Conservation (phyloP, 1,140 invertebrate genomes). For the Paraescarpia echinospica region DNA sequence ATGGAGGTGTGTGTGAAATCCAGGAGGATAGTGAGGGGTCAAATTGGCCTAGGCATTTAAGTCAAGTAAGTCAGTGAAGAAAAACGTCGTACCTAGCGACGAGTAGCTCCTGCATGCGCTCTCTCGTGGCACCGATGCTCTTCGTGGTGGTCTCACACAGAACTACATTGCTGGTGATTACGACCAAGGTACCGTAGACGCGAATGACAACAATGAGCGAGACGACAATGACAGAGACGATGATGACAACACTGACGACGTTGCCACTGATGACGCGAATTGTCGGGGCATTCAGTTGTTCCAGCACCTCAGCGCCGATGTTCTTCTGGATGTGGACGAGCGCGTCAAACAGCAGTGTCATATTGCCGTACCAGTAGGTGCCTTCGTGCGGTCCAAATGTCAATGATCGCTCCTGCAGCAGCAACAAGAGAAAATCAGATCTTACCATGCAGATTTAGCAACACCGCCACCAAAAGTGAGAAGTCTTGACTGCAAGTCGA, state of each 20-base stretch:
- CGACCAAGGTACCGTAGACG: not conserved
- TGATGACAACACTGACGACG: not conserved
- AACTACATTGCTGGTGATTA: not conserved
- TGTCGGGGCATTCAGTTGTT: not conserved
- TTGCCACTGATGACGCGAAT: not conserved
- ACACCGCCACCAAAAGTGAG: too few species aligned
- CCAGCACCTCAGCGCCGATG: not conserved
- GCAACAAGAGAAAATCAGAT: not conserved
- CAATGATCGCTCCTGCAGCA: not conserved
- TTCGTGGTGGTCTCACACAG: not conserved
- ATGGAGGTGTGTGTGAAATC: too few species aligned
- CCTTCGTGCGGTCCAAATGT: not conserved
- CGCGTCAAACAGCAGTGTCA: not conserved
- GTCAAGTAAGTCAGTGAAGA: too few species aligned
- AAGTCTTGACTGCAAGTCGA: too few species aligned
- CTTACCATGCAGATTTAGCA: too few species aligned
- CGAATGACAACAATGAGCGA: not conserved
- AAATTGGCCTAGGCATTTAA: too few species aligned
- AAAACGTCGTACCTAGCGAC: not conserved
- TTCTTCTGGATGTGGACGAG: not conserved
- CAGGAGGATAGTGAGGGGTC: too few species aligned
- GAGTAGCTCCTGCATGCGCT: not conserved
- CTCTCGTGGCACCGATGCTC: not conserved
- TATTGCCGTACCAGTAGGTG: not conserved
- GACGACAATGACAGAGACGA: not conserved